These are phyloP conservation scores for Plodia interpunctella DNA, from an alignment of 1,140 invertebrate genomes.

Conservation along the genomic window DNA sequence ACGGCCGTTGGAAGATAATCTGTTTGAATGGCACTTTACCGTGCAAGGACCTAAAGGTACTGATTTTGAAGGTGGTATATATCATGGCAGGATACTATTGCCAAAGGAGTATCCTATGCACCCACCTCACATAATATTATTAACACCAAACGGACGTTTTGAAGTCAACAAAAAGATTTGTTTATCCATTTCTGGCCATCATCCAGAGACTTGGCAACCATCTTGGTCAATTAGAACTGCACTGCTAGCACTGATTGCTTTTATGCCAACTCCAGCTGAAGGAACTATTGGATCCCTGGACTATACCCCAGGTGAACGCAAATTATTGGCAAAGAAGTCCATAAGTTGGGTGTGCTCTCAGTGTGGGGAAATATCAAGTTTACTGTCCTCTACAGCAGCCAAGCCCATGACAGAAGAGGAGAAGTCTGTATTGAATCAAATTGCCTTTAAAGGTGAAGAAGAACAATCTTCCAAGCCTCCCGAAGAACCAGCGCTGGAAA, in stretches of 20 bases:
- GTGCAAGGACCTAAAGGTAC: constrained; percentile 91
- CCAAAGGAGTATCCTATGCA: constrained; percentile 98
- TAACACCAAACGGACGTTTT: constrained; percentile 97
- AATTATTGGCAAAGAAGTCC: constrained; percentile 87
- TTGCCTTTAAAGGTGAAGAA: constrained; percentile 69
- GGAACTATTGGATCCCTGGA: constrained; percentile 95
- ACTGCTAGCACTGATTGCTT: constrained; percentile 93
- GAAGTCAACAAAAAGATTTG: constrained; percentile 97
- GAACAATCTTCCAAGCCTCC: constrained; percentile 54
- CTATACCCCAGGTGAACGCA: constrained; percentile 90
- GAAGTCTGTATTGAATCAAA: constrained; percentile 63
- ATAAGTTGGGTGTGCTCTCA: constrained; percentile 77
- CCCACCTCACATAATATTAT: constrained; percentile 95
- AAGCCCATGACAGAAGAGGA: constrained; percentile 75
- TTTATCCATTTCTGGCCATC: constrained; percentile 96
- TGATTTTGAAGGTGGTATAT: constrained; percentile 93
- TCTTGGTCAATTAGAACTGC: constrained; percentile 98
- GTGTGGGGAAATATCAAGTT: constrained; percentile 78
- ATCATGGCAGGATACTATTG: constrained; percentile 94
- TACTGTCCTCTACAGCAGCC: constrained; percentile 69
- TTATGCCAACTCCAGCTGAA: constrained; percentile 93
- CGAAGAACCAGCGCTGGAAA: constrained; percentile 42
- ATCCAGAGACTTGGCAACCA: constrained; percentile 98
- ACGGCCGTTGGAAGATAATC: constrained; percentile 94
- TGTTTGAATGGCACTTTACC: constrained; percentile 99